Conservation (phyloP, 2,888 invertebrate genomes). For the Leucophora obtusa region DNA sequence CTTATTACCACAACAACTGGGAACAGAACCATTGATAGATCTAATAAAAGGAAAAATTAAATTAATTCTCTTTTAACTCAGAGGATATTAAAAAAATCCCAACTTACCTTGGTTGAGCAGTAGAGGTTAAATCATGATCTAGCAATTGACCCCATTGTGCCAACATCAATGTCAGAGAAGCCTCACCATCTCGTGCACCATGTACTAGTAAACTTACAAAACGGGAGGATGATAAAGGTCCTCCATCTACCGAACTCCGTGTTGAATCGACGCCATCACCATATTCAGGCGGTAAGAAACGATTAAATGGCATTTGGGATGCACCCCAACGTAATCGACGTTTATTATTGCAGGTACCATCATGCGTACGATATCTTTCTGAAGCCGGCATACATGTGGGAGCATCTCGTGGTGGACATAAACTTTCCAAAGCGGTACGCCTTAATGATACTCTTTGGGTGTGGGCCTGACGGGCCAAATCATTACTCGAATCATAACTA, state of each 20-base stretch:
- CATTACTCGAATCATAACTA: constrained; percentile 76
- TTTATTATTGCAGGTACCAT: constrained; percentile 93
- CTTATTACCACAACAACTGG: constrained; percentile 84
- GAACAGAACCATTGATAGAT: constrained; percentile 87
- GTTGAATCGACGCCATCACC: constrained; percentile 84
- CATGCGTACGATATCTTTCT: constrained; percentile 88
- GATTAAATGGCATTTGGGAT: constrained; percentile 88
- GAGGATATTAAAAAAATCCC: background rate
- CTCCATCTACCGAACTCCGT: constrained; percentile 81
- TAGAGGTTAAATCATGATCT: constrained; percentile 91
- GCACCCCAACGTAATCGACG: constrained; percentile 88
- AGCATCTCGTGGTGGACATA: constrained; percentile 84
- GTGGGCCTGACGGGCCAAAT: constrained; percentile 76
- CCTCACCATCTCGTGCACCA: constrained; percentile 82
- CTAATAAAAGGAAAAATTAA: constrained; percentile 64
- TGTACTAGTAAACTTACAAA: constrained; percentile 86
- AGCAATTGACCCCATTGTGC: constrained; percentile 96
- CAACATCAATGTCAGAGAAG: constrained; percentile 86
- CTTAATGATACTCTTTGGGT: constrained; percentile 76
- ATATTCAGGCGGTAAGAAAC: constrained; percentile 89
- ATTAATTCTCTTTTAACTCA: background rate
- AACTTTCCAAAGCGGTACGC: constrained; percentile 76
- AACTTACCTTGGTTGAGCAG: constrained; percentile 83
- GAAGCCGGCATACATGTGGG: constrained; percentile 86
- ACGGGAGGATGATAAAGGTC: constrained; percentile 86